Conservation (phyloP, 1,140 invertebrate species). For the Rhopalosiphum maidis region DNA sequence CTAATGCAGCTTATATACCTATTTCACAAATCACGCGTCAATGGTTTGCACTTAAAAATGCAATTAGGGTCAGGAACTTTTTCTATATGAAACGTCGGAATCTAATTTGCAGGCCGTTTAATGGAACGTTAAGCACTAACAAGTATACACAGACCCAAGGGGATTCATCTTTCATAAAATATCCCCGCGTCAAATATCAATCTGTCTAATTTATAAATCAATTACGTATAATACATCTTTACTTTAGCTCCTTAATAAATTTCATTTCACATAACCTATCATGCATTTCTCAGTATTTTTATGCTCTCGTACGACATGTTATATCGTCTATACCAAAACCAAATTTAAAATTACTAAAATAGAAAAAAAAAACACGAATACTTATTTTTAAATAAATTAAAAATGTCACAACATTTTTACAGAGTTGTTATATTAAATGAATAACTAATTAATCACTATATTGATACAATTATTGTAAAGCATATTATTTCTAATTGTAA, state of each 20-base stretch:
- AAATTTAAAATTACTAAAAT: neutral
- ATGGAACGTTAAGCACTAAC: neutral
- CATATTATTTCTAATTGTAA: neutral
- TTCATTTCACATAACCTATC: neutral
- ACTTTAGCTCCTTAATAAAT: neutral
- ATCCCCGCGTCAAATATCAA: neutral
- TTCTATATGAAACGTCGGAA: neutral
- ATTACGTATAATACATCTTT: neutral
- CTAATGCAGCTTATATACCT: neutral
- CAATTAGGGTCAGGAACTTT: neutral
- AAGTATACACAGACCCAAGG: neutral
- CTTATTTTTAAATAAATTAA: neutral
- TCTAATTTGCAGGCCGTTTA: neutral
- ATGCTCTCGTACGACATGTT: neutral
- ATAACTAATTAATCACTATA: neutral
- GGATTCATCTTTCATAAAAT: neutral
- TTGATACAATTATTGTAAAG: neutral
- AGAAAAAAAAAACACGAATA: neutral
- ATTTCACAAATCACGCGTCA: neutral
- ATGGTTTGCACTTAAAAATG: neutral
- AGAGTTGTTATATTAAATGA: neutral
- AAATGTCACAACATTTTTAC: neutral
- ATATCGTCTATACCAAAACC: neutral
- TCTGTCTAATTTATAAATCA: constrained; percentile 32
- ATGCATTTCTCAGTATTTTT: neutral